phyloP scores from a whole-genome alignment of 2,113 vertebrate genomes.

The Maccullochella peelii region DNA sequence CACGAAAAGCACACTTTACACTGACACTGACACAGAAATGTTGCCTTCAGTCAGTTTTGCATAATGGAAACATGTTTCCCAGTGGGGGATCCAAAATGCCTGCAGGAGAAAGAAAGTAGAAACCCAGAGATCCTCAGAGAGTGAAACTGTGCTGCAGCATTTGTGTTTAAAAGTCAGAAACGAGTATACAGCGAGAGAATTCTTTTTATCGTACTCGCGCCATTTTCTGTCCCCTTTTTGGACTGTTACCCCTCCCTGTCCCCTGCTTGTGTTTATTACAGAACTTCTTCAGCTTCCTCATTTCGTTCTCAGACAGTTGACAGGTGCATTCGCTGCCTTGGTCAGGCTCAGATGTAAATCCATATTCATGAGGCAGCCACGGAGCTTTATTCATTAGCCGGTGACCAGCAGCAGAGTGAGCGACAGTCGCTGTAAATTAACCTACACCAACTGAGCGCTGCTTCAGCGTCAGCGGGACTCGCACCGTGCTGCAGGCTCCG shows the following conservation, averaged over 20 bases:
- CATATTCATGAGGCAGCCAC: constrained; percentile 16
- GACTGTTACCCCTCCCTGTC: neutral
- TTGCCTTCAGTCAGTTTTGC: constrained; percentile 16
- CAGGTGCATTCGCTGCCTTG: neutral
- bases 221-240: neutral
- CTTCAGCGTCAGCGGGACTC: constrained; percentile 4
- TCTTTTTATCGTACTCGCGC: neutral
- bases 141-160: neutral
- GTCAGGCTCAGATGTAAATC: neutral
- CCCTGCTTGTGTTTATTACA: neutral
- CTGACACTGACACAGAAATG: neutral
- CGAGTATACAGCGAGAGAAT: neutral
- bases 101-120: constrained; percentile 14
- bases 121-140: neutral
- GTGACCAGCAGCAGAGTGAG: constrained; percentile 7
- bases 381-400: constrained; percentile 9
- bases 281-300: neutral
- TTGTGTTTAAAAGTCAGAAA: neutral
- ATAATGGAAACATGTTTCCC: constrained; percentile 35
- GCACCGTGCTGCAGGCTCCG: neutral
- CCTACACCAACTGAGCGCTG: neutral
- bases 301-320: neutral
- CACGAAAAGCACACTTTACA: neutral
- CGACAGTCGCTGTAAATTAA: constrained; percentile 3
- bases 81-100: constrained; percentile 22